Conservation (phyloP, 2,113 vertebrate species). For the Passer domesticus region DNA sequence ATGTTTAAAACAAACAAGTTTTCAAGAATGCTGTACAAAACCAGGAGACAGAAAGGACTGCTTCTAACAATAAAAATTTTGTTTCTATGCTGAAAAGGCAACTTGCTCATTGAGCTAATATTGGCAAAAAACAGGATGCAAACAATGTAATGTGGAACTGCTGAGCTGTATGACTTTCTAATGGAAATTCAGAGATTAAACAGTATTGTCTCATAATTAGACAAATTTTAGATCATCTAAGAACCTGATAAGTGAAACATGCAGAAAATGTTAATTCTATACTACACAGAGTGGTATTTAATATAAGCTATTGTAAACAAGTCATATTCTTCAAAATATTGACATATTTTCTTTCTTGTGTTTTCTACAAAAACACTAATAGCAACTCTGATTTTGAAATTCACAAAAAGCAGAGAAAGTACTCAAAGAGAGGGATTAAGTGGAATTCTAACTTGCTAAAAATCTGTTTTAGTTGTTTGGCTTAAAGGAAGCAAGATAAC, state of each 20-base stretch:
- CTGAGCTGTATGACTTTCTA: background rate
- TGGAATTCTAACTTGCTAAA: background rate
- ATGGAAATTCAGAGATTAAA: background rate
- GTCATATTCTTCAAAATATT: background rate
- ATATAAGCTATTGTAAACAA: background rate
- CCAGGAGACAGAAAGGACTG: background rate
- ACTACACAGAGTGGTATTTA: background rate
- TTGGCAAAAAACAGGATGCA: background rate
- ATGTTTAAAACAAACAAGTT: background rate
- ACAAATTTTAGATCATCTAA: background rate
- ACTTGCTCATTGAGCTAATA: background rate
- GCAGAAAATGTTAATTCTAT: background rate
- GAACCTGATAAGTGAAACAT: accelerated
- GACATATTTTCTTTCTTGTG: background rate
- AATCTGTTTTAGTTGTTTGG: background rate
- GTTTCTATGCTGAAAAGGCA: background rate
- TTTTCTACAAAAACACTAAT: background rate
- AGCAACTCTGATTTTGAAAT: background rate
- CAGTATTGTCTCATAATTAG: background rate
- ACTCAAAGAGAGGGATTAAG: background rate
- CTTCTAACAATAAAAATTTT: background rate
- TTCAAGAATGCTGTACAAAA: background rate
- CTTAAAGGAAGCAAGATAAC: background rate
- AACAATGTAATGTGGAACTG: background rate
- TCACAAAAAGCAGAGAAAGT: background rate